These are phyloP conservation scores for Dryococelus australis DNA, from an alignment of 2,888 invertebrate species.

Conservation along the genomic window DNA sequence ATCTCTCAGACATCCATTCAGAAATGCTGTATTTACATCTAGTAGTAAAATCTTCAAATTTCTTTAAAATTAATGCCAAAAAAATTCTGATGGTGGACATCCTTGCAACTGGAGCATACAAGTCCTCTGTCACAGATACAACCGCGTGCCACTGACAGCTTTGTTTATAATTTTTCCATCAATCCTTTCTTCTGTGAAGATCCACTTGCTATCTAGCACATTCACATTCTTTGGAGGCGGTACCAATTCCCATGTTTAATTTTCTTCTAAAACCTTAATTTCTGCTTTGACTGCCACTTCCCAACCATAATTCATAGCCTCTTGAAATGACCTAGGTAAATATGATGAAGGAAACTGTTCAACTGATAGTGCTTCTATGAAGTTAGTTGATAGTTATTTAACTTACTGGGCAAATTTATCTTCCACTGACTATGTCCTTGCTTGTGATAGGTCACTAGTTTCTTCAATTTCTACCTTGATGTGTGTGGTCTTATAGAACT, in stretches of 20 bases:
- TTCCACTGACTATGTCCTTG: too few relatives aligned
- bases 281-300: not conserved
- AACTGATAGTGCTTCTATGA: not conserved
- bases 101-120: not conserved
- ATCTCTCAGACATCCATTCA: not conserved
- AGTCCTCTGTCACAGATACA: not conserved
- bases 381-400: too few relatives aligned
- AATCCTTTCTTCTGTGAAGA: not conserved
- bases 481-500: too few relatives aligned
- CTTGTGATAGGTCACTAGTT: too few relatives aligned
- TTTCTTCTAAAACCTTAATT: not conserved
- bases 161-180: not conserved
- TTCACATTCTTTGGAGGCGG: not conserved
- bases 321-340: not conserved
- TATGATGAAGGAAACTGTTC: not conserved
- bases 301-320: not conserved
- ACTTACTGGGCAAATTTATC: too few relatives aligned
- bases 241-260: not conserved
- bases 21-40: too few relatives aligned
- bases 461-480: too few relatives aligned
- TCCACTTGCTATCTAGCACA: not conserved
- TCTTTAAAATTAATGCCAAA: too few relatives aligned
- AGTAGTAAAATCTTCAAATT: too few relatives aligned
- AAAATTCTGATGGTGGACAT: too few relatives aligned
- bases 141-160: not conserved